Evolutionary conservation across 2,888 invertebrate genomes (phyloP), one percentile per base, ranked within the genome.

Genomic region (Idaea straminata): DNA sequence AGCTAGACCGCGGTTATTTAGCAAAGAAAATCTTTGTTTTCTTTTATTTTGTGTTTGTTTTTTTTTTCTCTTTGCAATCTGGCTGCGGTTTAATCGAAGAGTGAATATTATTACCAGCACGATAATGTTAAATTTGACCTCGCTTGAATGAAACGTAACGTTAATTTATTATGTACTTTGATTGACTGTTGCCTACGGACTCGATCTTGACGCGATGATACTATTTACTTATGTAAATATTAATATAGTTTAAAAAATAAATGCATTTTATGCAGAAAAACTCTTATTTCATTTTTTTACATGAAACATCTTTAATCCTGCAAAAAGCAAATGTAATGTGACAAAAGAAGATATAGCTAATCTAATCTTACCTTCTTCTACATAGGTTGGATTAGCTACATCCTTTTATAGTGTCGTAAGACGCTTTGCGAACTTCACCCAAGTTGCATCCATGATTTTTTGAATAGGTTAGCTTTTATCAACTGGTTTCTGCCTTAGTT

Each of bases 131-230:
- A 72, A 69, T 71, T 72, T 62, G 83, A 85, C 86, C 81, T 84
- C 79, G 83, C 86, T 74, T 68, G 71, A 77, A 74, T 78, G 77
- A 77, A 76, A 77, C 77, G 72, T 79, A 77, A 74, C 82, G 81
- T 85, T 85, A 86, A 88, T 87, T 88, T 87, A 87, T 85, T 85
- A 83, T 86, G 61, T 72, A 87, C 83, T 13, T 47, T 87, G 83
- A 88, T 88, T 88, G 92, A 92, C 89, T 90, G 91, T 92, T 92
- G 91, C 90, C 85, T 84, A 82, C 88, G 90, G 91, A 92, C 85
- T 83, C 87, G 91, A 91, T 90, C 87, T 89, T 90, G 86, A 89
- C 88, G 91, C 91, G 87, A 88, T 86, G 88, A 88, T 88, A 85
- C 72, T 87, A 85, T 86, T 85, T 87, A 88, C 86, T 76, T 77